A percentile compares a stretch with the other conserved stretches of the same genome.
These are phyloP conservation scores for Sciurus vulgaris DNA, from an alignment of 2,797 vertebrate species.

Conservation along the genomic window DNA sequence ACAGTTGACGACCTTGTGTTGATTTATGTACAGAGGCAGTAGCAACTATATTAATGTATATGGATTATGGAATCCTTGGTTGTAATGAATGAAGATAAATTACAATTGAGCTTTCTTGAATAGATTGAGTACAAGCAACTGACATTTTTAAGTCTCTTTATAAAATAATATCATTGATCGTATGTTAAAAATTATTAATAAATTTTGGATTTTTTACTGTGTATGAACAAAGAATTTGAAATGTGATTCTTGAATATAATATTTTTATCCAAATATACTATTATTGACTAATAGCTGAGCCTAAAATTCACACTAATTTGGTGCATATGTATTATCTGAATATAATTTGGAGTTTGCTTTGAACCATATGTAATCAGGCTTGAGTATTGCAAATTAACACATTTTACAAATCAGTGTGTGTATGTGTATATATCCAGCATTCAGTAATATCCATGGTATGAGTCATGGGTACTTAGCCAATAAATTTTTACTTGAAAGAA, in stretches of 20 bases:
- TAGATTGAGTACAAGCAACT: background rate
- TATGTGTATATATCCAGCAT: background rate
- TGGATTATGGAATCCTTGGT: background rate
- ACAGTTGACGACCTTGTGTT: background rate
- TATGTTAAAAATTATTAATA: background rate
- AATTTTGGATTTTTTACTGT: constrained; percentile 28
- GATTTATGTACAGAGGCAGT: background rate
- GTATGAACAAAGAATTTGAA: background rate
- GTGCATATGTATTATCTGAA: background rate
- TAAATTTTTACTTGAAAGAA: background rate
- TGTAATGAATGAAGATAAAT: background rate
- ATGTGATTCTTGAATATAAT: background rate
- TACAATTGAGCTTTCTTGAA: background rate
- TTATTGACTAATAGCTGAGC: background rate
- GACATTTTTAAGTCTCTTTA: background rate
- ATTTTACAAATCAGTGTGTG: background rate
- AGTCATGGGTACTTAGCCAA: background rate
- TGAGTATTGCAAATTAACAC: background rate
- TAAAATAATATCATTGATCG: background rate
- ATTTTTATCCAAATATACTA: background rate
- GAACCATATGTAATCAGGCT: background rate
- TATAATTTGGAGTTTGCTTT: background rate
- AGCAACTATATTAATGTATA: background rate
- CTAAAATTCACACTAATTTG: background rate
- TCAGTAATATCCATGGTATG: background rate